These are phyloP conservation scores for Sturmia bella DNA, from an alignment of 2,888 invertebrate genomes.

Conservation along the genomic window DNA sequence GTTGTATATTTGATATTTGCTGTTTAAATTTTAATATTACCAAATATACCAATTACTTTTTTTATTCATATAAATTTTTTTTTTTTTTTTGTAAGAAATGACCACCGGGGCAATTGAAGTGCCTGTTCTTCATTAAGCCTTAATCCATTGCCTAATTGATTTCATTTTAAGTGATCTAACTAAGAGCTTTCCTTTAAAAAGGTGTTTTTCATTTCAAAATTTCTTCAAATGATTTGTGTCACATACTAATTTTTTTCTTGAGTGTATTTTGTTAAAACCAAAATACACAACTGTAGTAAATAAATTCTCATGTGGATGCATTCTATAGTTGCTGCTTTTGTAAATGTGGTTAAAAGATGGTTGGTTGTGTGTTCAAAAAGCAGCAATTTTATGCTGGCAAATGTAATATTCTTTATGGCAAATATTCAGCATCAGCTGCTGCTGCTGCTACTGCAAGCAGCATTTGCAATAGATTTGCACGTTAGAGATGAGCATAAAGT, in stretches of 20 bases:
- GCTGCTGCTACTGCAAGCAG: slow-evolving; percentile 13
- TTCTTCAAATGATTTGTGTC: background rate
- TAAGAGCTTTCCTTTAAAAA: too few relatives aligned
- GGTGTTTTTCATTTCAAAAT: too few relatives aligned
- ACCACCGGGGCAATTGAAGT: too few relatives aligned
- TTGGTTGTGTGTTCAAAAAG: background rate
- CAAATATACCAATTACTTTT: too few relatives aligned
- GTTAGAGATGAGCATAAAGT: slow-evolving; percentile 1
- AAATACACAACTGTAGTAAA: slow-evolving; percentile 31
- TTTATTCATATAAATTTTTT: too few relatives aligned
- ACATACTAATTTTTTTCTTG: background rate
- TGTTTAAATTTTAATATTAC: too few relatives aligned
- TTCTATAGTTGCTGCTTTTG: slow-evolving; percentile 33
- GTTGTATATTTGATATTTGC: too few relatives aligned
- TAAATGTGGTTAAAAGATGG: slow-evolving; percentile 45
- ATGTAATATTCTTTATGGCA: slow-evolving; percentile 48
- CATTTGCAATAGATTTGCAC: background rate
- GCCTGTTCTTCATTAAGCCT: too few relatives aligned
- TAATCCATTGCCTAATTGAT: too few relatives aligned
- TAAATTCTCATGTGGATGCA: slow-evolving; percentile 46
- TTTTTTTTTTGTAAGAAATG: too few relatives aligned
- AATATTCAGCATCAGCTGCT: slow-evolving; percentile 35
- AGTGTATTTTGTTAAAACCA: slow-evolving; percentile 40
- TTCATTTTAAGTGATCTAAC: too few relatives aligned
- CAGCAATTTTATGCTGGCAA: slow-evolving; percentile 39